Conservation (phyloP, 2,113 vertebrate species). For the Chlorodrepanis virens region DNA sequence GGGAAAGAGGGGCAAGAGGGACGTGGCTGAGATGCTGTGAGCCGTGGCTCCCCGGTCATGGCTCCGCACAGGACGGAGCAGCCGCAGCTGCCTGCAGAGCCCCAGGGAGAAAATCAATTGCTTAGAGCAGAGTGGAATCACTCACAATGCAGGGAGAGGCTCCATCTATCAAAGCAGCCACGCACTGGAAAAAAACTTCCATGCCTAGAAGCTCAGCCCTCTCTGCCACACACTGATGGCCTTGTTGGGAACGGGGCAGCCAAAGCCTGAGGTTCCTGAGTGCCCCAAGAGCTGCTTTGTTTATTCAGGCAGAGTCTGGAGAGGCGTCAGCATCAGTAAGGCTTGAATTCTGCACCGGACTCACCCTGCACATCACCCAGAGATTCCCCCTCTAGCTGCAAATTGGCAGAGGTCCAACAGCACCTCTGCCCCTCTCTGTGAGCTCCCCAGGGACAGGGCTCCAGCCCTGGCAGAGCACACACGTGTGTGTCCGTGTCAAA, state of each 20-base stretch:
- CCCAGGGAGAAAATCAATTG: background rate
- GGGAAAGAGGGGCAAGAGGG: background rate
- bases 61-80: background rate
- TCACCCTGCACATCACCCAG: background rate
- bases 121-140: background rate
- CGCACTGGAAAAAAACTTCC: rapidly evolving
- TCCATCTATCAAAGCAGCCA: background rate
- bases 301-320: background rate
- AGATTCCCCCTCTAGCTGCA: background rate
- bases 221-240: background rate
- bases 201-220: background rate
- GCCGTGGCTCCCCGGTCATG: background rate
- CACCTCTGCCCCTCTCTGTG: rapidly evolving
- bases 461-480: background rate
- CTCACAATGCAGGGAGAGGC: rapidly evolving
- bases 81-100: background rate
- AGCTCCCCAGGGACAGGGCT: rapidly evolving
- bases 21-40: background rate
- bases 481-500: rapidly evolving
- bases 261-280: background rate
- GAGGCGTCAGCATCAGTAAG: background rate
- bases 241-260: rapidly evolving
- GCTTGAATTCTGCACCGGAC: background rate
- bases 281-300: background rate
- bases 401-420: background rate